phyloP scores from a whole-genome alignment of 2,113 vertebrate genomes.

The Labeo rohita region DNA sequence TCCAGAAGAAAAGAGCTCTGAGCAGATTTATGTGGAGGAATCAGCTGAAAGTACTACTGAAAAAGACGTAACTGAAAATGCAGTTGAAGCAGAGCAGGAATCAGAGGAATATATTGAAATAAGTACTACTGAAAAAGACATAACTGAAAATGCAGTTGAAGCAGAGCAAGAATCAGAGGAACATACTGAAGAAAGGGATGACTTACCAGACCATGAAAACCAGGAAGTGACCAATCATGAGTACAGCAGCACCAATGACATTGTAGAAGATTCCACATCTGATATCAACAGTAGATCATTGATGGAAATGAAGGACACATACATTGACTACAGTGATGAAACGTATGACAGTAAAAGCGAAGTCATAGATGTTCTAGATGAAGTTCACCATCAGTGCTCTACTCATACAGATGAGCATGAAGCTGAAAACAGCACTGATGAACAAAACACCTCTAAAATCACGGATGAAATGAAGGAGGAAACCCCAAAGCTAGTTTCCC shows the following conservation, averaged over 20 bases:
- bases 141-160: slow-evolving; percentile 42
- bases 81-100: slow-evolving; percentile 43
- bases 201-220: slow-evolving; percentile 1
- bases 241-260: background rate
- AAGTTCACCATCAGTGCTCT: slow-evolving; percentile 49
- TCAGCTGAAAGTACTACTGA: slow-evolving; percentile 12
- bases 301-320: slow-evolving; percentile 19
- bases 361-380: slow-evolving; percentile 49
- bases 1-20: slow-evolving; percentile 13
- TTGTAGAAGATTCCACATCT: slow-evolving; percentile 7
- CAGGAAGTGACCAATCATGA: slow-evolving; percentile 23
- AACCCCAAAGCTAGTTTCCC: background rate
- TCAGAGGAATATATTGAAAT: background rate
- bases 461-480: background rate
- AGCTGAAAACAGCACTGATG: slow-evolving; percentile 39
- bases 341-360: slow-evolving; percentile 44
- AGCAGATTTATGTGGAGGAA: slow-evolving; percentile 27
- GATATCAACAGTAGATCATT: slow-evolving; percentile 11
- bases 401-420: slow-evolving; percentile 40
- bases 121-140: slow-evolving; percentile 3
- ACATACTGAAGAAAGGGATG: background rate
- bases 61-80: background rate
- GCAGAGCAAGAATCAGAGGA: slow-evolving; percentile 33
- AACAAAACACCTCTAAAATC: slow-evolving; percentile 16
- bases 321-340: slow-evolving; percentile 35